phyloP scores from a whole-genome alignment of 2,113 vertebrate genomes.

The Dipodomys ordii region DNA sequence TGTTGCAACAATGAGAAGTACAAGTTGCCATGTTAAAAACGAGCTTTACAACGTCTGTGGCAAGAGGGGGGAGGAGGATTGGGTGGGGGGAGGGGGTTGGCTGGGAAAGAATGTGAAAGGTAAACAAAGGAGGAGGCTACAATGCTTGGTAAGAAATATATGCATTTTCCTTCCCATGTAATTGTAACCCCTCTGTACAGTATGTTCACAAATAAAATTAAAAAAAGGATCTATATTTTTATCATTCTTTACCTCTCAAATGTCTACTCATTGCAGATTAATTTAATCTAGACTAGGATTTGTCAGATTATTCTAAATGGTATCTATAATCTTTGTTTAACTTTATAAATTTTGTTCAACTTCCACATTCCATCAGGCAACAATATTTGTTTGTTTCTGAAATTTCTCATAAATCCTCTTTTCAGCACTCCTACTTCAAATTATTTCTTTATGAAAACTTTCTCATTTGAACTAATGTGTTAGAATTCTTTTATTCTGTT shows the following conservation, averaged over 20 bases:
- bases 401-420: background rate
- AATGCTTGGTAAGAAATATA: no score
- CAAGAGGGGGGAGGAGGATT: no score
- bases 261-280: background rate
- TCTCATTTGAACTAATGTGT: background rate
- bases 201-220: no score
- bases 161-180: no score
- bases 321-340: background rate
- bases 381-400: background rate
- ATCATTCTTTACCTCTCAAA: background rate
- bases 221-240: no score
- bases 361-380: background rate
- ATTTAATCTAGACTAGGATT: background rate
- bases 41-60: no score
- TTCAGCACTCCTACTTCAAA: background rate
- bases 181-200: no score
- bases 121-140: no score
- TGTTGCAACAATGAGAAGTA: no score
- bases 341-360: background rate
- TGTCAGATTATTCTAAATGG: background rate
- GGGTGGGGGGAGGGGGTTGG: no score
- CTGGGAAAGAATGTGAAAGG: no score
- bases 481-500: background rate
- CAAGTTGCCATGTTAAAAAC: no score
- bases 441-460: background rate